Evolutionary conservation across 2,113 vertebrate genomes (phyloP).

Genomic region (Stercorarius parasiticus): DNA sequence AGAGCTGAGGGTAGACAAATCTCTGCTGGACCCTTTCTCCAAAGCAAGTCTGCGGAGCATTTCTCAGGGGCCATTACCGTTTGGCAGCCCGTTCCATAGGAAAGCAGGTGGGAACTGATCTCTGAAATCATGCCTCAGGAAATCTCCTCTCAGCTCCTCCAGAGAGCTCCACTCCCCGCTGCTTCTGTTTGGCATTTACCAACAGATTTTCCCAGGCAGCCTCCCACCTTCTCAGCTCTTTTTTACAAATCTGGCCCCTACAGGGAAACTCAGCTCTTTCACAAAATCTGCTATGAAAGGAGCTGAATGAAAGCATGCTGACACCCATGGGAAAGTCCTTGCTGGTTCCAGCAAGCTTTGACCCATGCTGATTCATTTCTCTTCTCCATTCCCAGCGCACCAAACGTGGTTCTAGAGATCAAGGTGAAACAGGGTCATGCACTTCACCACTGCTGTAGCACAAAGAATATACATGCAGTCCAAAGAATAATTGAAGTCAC

Average conservation of each 20-base stretch:
- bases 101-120: neutral
- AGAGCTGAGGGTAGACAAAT: neutral
- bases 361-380: neutral
- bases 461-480: neutral
- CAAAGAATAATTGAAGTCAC: slow-evolving; percentile 56
- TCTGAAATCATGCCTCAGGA: neutral
- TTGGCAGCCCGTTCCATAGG: neutral
- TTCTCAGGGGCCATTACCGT: neutral
- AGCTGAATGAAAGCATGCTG: neutral
- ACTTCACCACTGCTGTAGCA: neutral
- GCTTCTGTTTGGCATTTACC: neutral
- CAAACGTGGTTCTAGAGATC: neutral
- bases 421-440: neutral
- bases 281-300: neutral
- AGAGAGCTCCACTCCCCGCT: neutral
- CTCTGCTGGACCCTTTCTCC: neutral
- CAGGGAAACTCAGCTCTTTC: neutral
- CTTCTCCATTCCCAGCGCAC: neutral
- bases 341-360: neutral
- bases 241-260: neutral
- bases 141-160: neutral
- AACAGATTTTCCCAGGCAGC: neutral
- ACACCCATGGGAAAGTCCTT: neutral
- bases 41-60: neutral
- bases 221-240: neutral